phyloP scores from a whole-genome alignment of 2,797 vertebrate genomes.

The Diplodus puntazzo region DNA sequence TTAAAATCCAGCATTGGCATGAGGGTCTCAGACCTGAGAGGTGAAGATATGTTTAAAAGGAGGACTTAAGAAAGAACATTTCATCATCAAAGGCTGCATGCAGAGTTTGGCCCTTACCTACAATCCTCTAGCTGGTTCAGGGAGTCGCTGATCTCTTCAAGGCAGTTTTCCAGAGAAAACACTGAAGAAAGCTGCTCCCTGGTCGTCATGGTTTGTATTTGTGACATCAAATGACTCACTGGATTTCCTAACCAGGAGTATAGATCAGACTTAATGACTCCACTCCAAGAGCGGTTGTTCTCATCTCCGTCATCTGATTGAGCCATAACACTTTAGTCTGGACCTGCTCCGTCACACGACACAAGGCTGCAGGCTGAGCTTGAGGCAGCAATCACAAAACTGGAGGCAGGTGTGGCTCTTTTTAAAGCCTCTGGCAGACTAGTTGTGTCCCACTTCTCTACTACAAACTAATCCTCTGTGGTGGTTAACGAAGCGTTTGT shows the following conservation, averaged over 20 bases:
- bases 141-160: background rate
- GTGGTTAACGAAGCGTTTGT: no score
- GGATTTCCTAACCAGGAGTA: conserved; percentile 4
- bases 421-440: background rate
- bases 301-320: conserved; percentile 17
- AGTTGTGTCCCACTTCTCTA: background rate
- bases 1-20: conserved; percentile 44
- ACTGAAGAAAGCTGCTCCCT: background rate
- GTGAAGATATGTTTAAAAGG: conserved; percentile 63
- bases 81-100: background rate
- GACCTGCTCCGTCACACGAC: background rate
- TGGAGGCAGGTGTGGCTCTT: conserved; percentile 62
- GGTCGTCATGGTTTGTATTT: background rate
- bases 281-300: background rate
- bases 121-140: conserved; percentile 10
- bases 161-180: conserved; percentile 10
- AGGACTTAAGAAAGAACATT: conserved; percentile 45
- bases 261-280: background rate
- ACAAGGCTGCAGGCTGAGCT: conserved; percentile 1
- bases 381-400: conserved; percentile 67
- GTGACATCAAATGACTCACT: conserved; percentile 10
- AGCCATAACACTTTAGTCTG: conserved; percentile 34
- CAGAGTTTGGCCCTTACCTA: conserved; percentile 49
- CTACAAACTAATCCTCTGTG: no score
- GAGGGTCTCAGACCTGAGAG: conserved; percentile 62